phyloP scores from a whole-genome alignment of 1,140 invertebrate species.

The Bombyx mandarina region DNA sequence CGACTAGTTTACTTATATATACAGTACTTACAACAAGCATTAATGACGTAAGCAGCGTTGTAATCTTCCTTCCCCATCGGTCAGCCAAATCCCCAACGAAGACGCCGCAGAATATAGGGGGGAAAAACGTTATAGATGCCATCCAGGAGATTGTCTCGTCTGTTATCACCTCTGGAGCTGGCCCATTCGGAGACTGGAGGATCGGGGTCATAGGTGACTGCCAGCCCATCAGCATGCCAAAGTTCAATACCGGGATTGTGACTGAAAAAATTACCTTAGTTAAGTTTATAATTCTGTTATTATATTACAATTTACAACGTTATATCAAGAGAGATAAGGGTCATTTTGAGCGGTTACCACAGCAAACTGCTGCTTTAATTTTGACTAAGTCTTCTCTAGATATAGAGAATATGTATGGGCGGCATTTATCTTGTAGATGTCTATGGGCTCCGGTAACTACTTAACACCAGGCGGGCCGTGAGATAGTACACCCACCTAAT shows the following conservation, averaged over 20 bases:
- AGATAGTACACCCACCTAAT: too few relatives aligned
- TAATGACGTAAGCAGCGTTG: conserved; percentile 45
- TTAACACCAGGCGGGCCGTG: too few relatives aligned
- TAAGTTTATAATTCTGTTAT: background rate
- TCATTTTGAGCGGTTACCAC: too few relatives aligned
- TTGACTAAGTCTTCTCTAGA: too few relatives aligned
- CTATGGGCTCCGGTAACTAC: too few relatives aligned
- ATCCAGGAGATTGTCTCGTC: conserved; percentile 62
- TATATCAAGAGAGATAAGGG: too few relatives aligned
- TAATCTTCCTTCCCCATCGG: conserved; percentile 47
- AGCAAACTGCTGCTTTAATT: too few relatives aligned
- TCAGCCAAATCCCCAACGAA: conserved; percentile 51
- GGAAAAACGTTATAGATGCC: conserved; percentile 57
- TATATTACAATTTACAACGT: background rate
- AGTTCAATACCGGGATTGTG: conserved; percentile 55
- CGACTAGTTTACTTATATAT: too few relatives aligned
- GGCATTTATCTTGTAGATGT: too few relatives aligned
- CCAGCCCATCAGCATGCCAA: conserved; percentile 64
- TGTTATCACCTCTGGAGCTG: conserved; percentile 47
- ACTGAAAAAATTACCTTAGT: conserved; percentile 26
- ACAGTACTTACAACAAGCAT: conserved; percentile 42
- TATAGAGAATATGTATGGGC: too few relatives aligned
- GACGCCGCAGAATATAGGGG: conserved; percentile 53
- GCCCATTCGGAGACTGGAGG: conserved; percentile 39
- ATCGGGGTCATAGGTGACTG: conserved; percentile 61